phyloP scores from a whole-genome alignment of 1,140 invertebrate species.

The Sitodiplosis mosellana region DNA sequence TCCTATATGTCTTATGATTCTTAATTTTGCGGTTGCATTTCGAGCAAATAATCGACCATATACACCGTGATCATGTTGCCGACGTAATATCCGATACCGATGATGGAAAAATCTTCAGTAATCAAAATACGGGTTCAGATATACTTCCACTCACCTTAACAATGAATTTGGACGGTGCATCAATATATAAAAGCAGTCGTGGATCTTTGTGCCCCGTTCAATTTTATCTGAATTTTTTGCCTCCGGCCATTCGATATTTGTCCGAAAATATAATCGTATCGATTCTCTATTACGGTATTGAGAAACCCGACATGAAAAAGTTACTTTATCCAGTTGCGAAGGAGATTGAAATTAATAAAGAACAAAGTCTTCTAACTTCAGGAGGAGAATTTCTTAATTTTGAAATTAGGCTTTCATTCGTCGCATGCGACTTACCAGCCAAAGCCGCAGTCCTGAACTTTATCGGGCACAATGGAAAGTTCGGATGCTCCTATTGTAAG shows the following conservation, averaged over 20 bases:
- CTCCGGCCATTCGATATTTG: neutral
- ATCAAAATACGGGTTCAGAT: neutral
- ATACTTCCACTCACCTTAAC: neutral
- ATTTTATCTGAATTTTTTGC: neutral
- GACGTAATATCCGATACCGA: neutral
- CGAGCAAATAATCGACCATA: neutral
- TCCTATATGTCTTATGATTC: too few relatives aligned
- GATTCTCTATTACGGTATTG: neutral
- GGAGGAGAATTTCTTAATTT: neutral
- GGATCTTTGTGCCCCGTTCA: neutral
- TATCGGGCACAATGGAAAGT: neutral
- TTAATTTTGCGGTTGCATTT: neutral
- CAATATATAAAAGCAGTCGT: neutral
- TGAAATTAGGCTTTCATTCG: neutral
- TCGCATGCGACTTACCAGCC: neutral
- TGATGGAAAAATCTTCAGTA: neutral
- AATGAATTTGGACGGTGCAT: neutral
- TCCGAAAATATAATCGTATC: neutral
- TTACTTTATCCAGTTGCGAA: neutral
- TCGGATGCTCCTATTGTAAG: neutral
- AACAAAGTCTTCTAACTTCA: neutral
- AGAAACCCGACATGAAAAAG: neutral
- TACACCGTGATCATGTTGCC: neutral
- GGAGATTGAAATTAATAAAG: neutral
- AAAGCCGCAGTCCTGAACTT: neutral